Evolutionary conservation across 64 coral and sea anemone species (phyloP).

Genomic region (Astreopora myriophthalma): DNA sequence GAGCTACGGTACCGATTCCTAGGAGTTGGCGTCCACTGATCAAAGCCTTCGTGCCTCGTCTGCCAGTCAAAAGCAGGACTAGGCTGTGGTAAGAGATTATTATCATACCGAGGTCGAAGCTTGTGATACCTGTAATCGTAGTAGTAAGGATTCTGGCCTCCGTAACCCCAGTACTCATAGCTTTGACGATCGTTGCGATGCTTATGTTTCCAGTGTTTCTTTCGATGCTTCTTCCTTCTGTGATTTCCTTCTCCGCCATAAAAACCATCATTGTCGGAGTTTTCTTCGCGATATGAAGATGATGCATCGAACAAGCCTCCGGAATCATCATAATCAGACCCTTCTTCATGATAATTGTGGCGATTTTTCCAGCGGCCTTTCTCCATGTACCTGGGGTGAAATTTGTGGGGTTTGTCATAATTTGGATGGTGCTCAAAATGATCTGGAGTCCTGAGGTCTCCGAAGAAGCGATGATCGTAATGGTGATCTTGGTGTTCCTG

Average conservation of each 20-base stretch:
- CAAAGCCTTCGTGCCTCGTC: background rate
- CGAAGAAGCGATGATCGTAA: background rate
- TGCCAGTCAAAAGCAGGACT: background rate
- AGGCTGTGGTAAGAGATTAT: background rate
- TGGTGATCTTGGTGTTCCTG: background rate
- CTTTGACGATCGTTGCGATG: constrained; percentile 26
- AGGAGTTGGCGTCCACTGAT: background rate
- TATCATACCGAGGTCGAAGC: background rate
- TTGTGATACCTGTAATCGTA: constrained; percentile 14
- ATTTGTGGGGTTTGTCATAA: background rate
- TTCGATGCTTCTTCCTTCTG: background rate
- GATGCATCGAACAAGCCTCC: constrained; percentile 11
- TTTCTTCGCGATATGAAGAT: background rate
- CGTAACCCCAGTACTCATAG: constrained; percentile 10
- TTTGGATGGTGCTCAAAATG: background rate
- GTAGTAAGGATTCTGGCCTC: constrained; percentile 9
- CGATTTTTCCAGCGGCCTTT: background rate
- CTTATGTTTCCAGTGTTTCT: background rate
- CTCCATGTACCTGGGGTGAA: background rate
- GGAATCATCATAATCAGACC: background rate
- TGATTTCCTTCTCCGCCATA: constrained; percentile 37
- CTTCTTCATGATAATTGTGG: background rate
- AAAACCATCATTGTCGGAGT: background rate
- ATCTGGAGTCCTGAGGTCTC: background rate
- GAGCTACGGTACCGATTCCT: background rate